Base-by-base conservation (phyloP, 53 echinoderm and acorn worm species). In the Crossaster papposus region DNA sequence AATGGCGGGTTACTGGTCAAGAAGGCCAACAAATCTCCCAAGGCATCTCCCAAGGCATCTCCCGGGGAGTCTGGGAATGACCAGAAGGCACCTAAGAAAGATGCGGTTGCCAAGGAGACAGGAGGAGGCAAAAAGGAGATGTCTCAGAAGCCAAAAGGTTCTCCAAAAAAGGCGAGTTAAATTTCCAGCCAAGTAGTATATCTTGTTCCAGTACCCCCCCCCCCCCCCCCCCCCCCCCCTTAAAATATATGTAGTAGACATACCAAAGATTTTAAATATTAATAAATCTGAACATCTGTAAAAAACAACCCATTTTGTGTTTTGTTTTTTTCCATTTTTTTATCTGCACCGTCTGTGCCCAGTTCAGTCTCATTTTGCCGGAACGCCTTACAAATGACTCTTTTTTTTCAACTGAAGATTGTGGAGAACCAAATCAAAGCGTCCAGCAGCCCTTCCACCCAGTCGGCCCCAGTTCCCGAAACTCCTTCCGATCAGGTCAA, bases 361-460 rank as follows among this genome's bases (percentile, higher is more conserved):
- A n/a, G n/a, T n/a, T n/a, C n/a, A n/a, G n/a, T n/a, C n/a, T n/a
- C n/a, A n/a, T n/a, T n/a, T n/a, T n/a, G n/a, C n/a, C n/a, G n/a
- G n/a, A n/a, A n/a, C n/a, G n/a, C n/a, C n/a, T n/a, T n/a, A n/a
- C n/a, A 7, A 51, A 26, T 51, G 24, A 17, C 6, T 78, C 23
- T 17, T 51, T 22, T 44, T 78, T 22, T 78, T 24, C 51, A 15
- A 54, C 33, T 12, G 13, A 20, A 84, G 84, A 30, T 84, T 2
- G 72, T 84, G 10, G 84, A 84, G 72, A 53, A 71, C 71, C 52
- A 71, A 20, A 51, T 84, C 53, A 84, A 84, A 54, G 84, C 72
- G 72, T 71, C 84, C 18, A 72, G 71, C 54, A 23, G 32, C 32
- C 31, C 22, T 8, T 20, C 72, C 28, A 84, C 84, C 72, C 52